phyloP scores from a whole-genome alignment of 1,140 invertebrate genomes.

The Drosophila kepulauana region DNA sequence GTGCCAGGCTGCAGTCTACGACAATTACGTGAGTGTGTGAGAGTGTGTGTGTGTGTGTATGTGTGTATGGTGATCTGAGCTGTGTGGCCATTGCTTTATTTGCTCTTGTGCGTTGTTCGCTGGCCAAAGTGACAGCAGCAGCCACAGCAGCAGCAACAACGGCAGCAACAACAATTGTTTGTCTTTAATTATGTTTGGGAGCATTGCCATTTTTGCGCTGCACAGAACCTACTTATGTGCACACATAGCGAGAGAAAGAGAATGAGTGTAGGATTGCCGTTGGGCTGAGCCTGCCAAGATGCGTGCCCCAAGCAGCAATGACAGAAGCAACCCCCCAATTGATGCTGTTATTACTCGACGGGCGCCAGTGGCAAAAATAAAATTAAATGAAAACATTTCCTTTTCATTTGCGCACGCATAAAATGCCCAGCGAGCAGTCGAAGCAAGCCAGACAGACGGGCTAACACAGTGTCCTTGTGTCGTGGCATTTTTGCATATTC shows the following conservation, averaged over 20 bases:
- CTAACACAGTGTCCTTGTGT: slow-evolving; percentile 28
- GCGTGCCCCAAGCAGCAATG: slow-evolving; percentile 12
- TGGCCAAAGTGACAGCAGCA: slow-evolving; percentile 30
- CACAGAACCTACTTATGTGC: slow-evolving; percentile 69
- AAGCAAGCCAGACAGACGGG: slow-evolving; percentile 26
- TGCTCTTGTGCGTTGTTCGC: slow-evolving; percentile 67
- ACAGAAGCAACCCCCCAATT: not conserved
- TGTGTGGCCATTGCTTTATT: slow-evolving; percentile 59
- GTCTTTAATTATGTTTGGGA: slow-evolving; percentile 84
- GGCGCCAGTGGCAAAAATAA: slow-evolving; percentile 79
- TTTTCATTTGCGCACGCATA: slow-evolving; percentile 80
- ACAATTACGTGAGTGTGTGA: not conserved
- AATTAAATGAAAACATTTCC: slow-evolving; percentile 84
- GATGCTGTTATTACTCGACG: slow-evolving; percentile 68
- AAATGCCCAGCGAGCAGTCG: slow-evolving; percentile 48
- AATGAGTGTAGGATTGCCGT: not conserved
- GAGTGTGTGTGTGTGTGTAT: slow-evolving; percentile 18
- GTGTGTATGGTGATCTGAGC: slow-evolving; percentile 38
- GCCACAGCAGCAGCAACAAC: slow-evolving; percentile 22
- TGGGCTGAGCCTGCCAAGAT: slow-evolving; percentile 40
- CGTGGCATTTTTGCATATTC: slow-evolving; percentile 52
- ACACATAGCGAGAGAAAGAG: not conserved
- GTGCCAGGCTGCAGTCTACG: slow-evolving; percentile 37
- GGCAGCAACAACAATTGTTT: slow-evolving; percentile 70
- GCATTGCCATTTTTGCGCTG: slow-evolving; percentile 69